Conservation (phyloP, 2,888 invertebrate species). For the Drosophila quinaria region DNA sequence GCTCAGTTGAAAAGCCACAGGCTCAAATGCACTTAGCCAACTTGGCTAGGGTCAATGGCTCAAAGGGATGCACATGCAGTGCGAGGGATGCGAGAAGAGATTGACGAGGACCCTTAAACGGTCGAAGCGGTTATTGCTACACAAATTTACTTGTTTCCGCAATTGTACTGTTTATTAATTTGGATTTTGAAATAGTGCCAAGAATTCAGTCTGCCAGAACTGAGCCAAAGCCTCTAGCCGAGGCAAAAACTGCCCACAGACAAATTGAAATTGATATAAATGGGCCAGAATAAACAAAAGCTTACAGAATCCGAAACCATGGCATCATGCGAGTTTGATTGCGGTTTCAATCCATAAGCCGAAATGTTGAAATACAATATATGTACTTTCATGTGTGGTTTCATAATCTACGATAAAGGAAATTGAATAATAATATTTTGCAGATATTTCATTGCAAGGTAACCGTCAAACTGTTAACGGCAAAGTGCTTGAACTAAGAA, state of each 20-base stretch:
- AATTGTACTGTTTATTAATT: constrained; percentile 71
- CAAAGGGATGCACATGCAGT: neutral
- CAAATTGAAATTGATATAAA: constrained; percentile 69
- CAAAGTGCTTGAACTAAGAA: neutral
- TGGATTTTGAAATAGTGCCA: constrained; percentile 64
- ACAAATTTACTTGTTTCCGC: constrained; percentile 68
- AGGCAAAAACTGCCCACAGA: constrained; percentile 46
- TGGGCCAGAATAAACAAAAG: constrained; percentile 30
- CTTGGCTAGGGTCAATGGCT: constrained; percentile 8
- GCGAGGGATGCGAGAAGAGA: neutral
- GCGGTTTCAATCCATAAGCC: constrained; percentile 37
- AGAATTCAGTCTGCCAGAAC: constrained; percentile 16
- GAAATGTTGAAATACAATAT: neutral
- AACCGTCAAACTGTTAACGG: neutral
- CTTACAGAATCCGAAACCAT: neutral
- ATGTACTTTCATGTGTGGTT: constrained; percentile 3
- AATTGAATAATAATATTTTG: constrained; percentile 17
- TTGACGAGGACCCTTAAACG: neutral
- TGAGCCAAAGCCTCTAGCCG: neutral
- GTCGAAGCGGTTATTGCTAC: constrained; percentile 63
- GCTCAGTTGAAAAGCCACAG: constrained; percentile 57
- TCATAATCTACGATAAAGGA: neutral
- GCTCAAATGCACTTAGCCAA: constrained; percentile 54
- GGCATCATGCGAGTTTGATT: constrained; percentile 83
- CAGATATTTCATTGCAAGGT: neutral